Evolutionary conservation across 2,797 vertebrate genomes (phyloP), one percentile per base, ranked within the genome.

Genomic region (Megalops cyprinoides): DNA sequence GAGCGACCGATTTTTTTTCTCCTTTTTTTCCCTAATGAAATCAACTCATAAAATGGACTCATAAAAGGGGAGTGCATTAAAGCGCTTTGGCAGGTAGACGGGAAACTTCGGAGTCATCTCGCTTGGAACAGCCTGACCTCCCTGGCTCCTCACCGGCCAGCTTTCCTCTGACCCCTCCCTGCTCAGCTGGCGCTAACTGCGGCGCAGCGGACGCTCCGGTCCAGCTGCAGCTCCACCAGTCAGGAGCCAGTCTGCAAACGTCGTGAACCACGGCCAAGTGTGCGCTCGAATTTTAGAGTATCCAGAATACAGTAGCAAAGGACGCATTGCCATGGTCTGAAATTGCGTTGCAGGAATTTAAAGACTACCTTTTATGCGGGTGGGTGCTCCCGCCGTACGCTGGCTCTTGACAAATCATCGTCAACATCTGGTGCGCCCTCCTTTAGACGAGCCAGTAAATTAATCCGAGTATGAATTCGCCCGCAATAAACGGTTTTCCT

Each of bases 101-200:
- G 62, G 62, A 37, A 18, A 67, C 65, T 34, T 42, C 65, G n/a
- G 34, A 20, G 65, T 37, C 34, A 65, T 65, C 46, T 48, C 4
- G 4, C 46, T 48, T 10, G 46, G 46, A 48, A 4, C 46, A 4
- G 46, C 4, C 46, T 48, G 46, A 48, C 46, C 46, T 48, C 46
- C 4, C 46, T 48, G 46, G 46, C 2, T 58, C 56, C 56, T 23
- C 56, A 15, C 10, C 65, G 6, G 34, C 34, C 34, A 20, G 37
- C 42, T 69, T 69, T 28, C 10, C 34, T 69, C 15, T 69, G 37
- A 69, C 37, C 65, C 65, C 65, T 69, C 65, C 65, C 65, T 39
- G 65, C 37, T 69, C 42, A 18, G 65, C 65, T 39, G 4, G 65
- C 62, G 65, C 18, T 69, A 69, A 69, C 37, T 42, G 65, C n/a